Evolutionary conservation across 1,140 invertebrate genomes (phyloP), one percentile per base, ranked within the genome.

Genomic region (Heliconius hermathena): DNA sequence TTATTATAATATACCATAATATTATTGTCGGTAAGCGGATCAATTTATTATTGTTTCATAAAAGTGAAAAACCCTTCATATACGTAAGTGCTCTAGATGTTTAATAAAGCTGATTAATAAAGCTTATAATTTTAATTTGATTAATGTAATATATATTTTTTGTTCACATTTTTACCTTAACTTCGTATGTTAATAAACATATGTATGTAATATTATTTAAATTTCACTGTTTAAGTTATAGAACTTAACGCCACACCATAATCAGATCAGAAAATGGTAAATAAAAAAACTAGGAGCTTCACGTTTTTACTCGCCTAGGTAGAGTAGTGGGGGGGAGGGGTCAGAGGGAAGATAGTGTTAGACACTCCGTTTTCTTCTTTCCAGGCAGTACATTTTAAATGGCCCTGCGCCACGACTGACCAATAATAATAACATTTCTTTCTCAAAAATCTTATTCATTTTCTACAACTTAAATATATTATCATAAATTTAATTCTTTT

Each of bases 1-100:
- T 41, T 41, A 41, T 11, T 66, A 4, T 16, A n/a, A 8, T 52
- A 20, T 52, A 60, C 26, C 8, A 60, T 66, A 66, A 29, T 22
- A 66, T 66, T 66, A 66, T 26, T 26, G 60, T 66, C n/a, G 26
- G 22, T 66, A 66, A 66, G 60, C 60, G 60, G 60, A 66, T 66
- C 26, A 26, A 29, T 66, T 66, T 66, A 66, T 16, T 66, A 66
- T 11, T 22, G 1, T 29, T 29, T 66, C 26, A 66, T 66, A 29
- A 66, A 66, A 66, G 60, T 66, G 60, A 3, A n/a, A 46, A 16
- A 16, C 41, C 41, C 11, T 66, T 29, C 60, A 29, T 66, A 29
- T 66, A 66, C 13, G 54, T 22, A 57, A 22, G 22, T 66, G 9
- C 60, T 26, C n/a, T 26, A 26, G 22, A 29, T 66, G 8, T 29